These are phyloP conservation scores for Smittia aterrima DNA, from an alignment of 2,888 invertebrate genomes.

Conservation along the genomic window DNA sequence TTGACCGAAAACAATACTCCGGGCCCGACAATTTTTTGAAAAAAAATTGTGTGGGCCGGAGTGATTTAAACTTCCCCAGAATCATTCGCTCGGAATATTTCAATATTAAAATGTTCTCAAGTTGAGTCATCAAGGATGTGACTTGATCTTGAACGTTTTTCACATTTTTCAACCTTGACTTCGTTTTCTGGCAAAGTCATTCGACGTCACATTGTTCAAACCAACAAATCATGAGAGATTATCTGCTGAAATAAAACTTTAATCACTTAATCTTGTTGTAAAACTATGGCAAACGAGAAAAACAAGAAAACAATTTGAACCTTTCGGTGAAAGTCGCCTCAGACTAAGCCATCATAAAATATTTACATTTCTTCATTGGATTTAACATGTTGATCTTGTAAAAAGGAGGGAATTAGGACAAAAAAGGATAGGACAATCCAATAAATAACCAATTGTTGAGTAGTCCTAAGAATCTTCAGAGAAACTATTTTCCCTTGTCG, in stretches of 20 bases:
- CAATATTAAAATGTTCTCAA: neutral
- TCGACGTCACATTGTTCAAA: slow-evolving; percentile 31
- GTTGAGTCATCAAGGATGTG: slow-evolving; percentile 27
- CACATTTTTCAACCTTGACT: neutral
- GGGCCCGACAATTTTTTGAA: too few species aligned
- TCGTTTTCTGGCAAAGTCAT: neutral
- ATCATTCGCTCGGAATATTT: neutral
- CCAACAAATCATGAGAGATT: slow-evolving; percentile 38
- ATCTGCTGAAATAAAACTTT: slow-evolving; percentile 13
- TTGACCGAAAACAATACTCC: too few species aligned
- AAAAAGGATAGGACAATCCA: slow-evolving; percentile 9
- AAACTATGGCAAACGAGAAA: neutral
- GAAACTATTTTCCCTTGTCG: neutral
- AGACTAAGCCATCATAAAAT: neutral
- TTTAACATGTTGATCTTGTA: neutral
- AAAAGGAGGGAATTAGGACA: slow-evolving; percentile 3
- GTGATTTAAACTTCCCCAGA: slow-evolving; percentile 3
- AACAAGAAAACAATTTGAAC: too few species aligned
- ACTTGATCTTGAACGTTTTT: slow-evolving; percentile 21
- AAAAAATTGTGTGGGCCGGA: too few species aligned
- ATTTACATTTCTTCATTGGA: slow-evolving; percentile 5
- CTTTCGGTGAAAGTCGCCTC: too few species aligned
- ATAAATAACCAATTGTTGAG: slow-evolving; percentile 14
- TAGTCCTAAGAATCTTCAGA: neutral
- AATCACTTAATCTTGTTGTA: neutral